Base-by-base conservation (phyloP, 2,113 vertebrate genomes). In the Poecilia latipinna region DNA sequence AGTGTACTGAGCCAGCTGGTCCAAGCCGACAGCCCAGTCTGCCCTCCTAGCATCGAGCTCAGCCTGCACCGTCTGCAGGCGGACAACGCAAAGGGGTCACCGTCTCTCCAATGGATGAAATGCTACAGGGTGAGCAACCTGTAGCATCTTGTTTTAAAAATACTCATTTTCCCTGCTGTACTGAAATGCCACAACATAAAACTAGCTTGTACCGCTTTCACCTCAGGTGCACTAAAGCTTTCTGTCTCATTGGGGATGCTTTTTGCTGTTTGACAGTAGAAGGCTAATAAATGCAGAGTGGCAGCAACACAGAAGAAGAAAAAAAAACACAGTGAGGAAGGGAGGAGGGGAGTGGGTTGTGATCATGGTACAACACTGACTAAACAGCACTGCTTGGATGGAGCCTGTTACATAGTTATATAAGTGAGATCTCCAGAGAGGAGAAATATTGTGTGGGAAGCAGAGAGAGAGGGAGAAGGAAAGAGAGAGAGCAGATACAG, bases 1-100 rank as follows among this genome's bases (percentile, higher is more conserved):
- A 2, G 92, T 95, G 85, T 95, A 95, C 75, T 95, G 93, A 85
- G 93, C 92, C 88, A 98, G 91, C 78, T 93, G 93, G 39, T 93
- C 82, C 74, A 97, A 92, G 69, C 91, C 94, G 76, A 91, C 83
- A 28, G 82, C 88, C 95, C 95, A 97, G 84, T 93, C 81, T 2
- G 82, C 80, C 62, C 80, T 92, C 63, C 93, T 95, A 44, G 94
- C 83, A 73, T 92, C 93, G 76, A 96, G 89, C 31, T 93, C 88
- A 68, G 89, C 80, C 80, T 90, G 94, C 76, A 96, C 78, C 0
- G 69, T 74, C 89, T 93, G 82, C 24, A 61, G 73, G 70, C 48
- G 31, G 48, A 76, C 1, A 22, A 70, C 32, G 74, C 35, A 28
- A 5, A 60, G 69, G 77, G 77, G 77, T 88, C 78, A 90, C 77